phyloP scores from a whole-genome alignment of 2,888 invertebrate species.

The Ophion ellenae region DNA sequence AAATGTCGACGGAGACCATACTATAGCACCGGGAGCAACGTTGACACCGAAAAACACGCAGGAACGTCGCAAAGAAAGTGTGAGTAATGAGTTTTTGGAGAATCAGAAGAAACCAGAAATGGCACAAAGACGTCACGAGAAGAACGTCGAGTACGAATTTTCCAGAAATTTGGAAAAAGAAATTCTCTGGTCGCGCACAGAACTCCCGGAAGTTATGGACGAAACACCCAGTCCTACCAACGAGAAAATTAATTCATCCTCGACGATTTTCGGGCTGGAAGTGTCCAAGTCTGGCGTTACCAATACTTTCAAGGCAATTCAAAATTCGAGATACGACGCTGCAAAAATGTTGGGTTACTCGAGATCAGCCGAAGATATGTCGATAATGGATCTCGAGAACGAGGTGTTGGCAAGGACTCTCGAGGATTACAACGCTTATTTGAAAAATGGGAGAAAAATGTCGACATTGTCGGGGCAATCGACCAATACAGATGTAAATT shows the following conservation, averaged over 20 bases:
- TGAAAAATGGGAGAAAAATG: conserved; percentile 64
- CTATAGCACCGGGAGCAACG: conserved; percentile 49
- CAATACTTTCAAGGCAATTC: conserved; percentile 8
- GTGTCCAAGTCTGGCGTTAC: background rate
- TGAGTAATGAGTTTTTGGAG: conserved; percentile 76
- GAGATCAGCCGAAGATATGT: conserved; percentile 76
- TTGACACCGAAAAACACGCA: conserved; percentile 45
- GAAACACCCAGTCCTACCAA: background rate
- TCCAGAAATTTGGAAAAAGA: conserved; percentile 78
- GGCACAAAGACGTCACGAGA: conserved; percentile 51
- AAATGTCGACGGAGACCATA: conserved; percentile 59
- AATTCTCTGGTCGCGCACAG: conserved; percentile 71
- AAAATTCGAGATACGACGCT: conserved; percentile 72
- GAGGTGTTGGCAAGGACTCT: conserved; percentile 77
- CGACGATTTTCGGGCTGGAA: background rate
- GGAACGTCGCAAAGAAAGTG: conserved; percentile 66
- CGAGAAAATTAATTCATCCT: conserved; percentile 5
- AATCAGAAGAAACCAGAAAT: conserved; percentile 71
- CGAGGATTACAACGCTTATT: conserved; percentile 78
- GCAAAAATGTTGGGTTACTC: conserved; percentile 79
- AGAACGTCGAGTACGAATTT: conserved; percentile 77
- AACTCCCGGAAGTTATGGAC: conserved; percentile 22
- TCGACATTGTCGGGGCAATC: conserved; percentile 27
- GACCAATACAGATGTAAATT: conserved; percentile 22
- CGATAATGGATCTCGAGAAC: conserved; percentile 79